Conservation (phyloP, 2,888 invertebrate genomes). For the Rhyacophila evoluta region DNA sequence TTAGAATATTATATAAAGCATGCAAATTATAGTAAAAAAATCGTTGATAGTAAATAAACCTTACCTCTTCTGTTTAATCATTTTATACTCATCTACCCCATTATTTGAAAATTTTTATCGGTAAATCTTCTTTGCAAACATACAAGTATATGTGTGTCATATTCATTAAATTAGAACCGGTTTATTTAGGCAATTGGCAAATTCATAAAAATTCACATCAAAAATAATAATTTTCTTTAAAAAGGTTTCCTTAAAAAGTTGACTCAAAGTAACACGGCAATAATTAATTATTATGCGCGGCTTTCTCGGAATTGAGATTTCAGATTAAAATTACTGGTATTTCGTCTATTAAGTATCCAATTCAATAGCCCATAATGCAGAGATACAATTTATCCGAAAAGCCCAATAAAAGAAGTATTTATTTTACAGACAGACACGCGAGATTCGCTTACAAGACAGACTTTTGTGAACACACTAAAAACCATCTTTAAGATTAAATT, state of each 20-base stretch:
- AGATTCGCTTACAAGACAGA: background rate
- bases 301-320: slow-evolving; percentile 39
- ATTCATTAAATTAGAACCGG: slow-evolving; percentile 35
- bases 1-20: no score
- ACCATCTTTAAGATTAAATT: background rate
- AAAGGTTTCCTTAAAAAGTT: slow-evolving; percentile 23
- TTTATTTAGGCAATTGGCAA: slow-evolving; percentile 27
- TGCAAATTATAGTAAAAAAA: no score
- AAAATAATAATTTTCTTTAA: background rate
- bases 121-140: slow-evolving; percentile 43
- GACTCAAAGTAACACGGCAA: slow-evolving; percentile 32
- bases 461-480: background rate
- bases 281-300: slow-evolving; percentile 29
- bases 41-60: no score
- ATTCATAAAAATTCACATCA: slow-evolving; percentile 12
- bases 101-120: slow-evolving; percentile 31
- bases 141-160: slow-evolving; percentile 45
- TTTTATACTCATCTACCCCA: background rate
- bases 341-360: background rate
- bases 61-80: no score
- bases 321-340: slow-evolving; percentile 33
- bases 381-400: background rate
- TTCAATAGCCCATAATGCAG: slow-evolving; percentile 24
- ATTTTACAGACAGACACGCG: slow-evolving; percentile 22
- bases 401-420: background rate